Base-by-base conservation (phyloP, 30 jellyfish, hydroid and myxozoan genomes). In the Turritopsis dohrnii region DNA sequence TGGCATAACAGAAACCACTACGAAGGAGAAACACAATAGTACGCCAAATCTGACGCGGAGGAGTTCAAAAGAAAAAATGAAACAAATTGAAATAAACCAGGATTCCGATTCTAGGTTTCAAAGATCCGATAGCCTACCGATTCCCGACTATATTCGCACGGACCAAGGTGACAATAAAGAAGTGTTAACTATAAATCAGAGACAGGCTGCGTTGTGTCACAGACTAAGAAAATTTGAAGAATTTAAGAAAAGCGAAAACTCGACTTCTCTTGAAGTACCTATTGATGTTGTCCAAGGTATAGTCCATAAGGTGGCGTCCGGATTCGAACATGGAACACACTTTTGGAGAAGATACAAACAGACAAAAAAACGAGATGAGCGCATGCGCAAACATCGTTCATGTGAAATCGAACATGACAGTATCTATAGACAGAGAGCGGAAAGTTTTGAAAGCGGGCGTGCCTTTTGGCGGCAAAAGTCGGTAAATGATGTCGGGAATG, bases 401-500 rank as follows among this genome's bases (percentile, higher is more conserved):
- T 69, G 77, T 21, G 77, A 69, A 69, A 69, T 69, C 9, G 83
- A 23, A 30, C 65, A 74, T 29, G 83, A 74, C n/a, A 74, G 65
- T 21, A 74, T 74, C 24, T 26, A 24, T 30, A 9, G 83, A 24
- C 54, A 74, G n/a, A 74, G 83, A 74, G 83, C 83, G 19, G 65
- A 74, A 74, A 23, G 65, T 1, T 74, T 23, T n/a, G 83, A 74
- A 74, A n/a, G 26, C 21, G 83, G 83, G 18, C 26, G 27, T n/a
- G 83, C 71, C 9, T 74, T 23, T 52, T 29, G 83, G 65, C 9
- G n/a, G 21, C 54, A 30, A n/a, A 66, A 66, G 8, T 25, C 29
- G 28, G 16, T 22, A 25, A 8, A 9, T 74, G 54, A 74, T 30
- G 65, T 13, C 26, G 41, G 26, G 52, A 21, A 30, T 21, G 65